Evolutionary conservation across 2,797 vertebrate species (phyloP), one percentile per base, ranked within the genome.

Genomic region (Melanotaenia parkinsoni): DNA sequence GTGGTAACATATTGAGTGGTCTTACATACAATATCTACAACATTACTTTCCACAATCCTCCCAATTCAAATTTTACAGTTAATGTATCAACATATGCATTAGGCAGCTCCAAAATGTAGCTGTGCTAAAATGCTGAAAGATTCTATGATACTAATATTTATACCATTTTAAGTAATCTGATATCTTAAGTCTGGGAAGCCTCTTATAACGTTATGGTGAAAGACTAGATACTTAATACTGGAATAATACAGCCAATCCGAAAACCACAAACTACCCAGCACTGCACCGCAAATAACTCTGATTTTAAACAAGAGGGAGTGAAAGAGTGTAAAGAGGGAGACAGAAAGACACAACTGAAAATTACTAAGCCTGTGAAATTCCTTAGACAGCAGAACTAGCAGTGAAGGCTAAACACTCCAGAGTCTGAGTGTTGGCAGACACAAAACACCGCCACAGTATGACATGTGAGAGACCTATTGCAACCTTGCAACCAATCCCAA

Each of bases 401-500:
- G 82, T 73, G 85, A 91, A 89, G 88, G 89, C 80, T 92, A 89
- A 91, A 91, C 91, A 87, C 80, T 74, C 75, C 64, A 81, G 73
- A 82, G 82, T 87, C 82, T 70, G 88, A 78, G 89, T 92, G 90
- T 90, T 91, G 90, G 88, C 88, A 92, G 89, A 91, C 86, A 88
- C 60, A 81, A 82, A 89, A 83, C 88, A 88, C 79, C 32, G 12
- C 80, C 80, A 63, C 80, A 35, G 74, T 58, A 58, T 56, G 77
- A 86, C 86, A 84, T 56, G 63, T 24, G 75, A 83, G 54, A 40
- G 58, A 74, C 71, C 84, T 54, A 86, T 73, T 60, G 62, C 67
- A 80, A 66, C 69, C 59, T 73, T n/a, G 32, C 61, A 43, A 64
- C 86, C 82, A 84, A 86, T 87, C 77, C 54, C 30, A 43, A 43